phyloP scores from a whole-genome alignment of 2,797 vertebrate species.

The Manis crassicaudata region DNA sequence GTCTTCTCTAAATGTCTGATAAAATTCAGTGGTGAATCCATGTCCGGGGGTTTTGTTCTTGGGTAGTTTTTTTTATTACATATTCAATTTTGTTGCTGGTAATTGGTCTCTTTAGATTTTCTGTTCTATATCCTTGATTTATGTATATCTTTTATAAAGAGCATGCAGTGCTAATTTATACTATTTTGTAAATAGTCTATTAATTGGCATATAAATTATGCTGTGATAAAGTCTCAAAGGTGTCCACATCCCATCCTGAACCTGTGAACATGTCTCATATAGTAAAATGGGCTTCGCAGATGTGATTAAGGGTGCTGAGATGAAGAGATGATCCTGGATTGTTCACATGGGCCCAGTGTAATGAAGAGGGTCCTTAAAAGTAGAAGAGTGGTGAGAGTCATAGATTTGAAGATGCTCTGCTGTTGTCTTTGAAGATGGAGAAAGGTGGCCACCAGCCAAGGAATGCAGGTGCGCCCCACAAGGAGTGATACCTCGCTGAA shows the following conservation, averaged over 20 bases:
- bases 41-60: no score
- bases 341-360: not conserved
- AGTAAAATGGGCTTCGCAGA: not conserved
- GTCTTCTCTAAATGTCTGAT: no score
- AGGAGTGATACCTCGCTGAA: not conserved
- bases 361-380: not conserved
- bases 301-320: not conserved
- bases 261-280: not conserved
- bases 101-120: no score
- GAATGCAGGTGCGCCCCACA: not conserved
- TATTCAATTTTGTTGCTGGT: no score
- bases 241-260: not conserved
- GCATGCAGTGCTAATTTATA: not conserved
- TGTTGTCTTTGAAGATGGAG: not conserved
- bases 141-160: not conserved
- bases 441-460: not conserved
- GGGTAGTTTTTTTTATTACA: no score
- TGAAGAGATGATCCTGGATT: not conserved
- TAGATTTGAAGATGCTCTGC: not conserved
- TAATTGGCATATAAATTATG: not conserved
- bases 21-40: no score
- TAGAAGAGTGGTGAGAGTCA: not conserved
- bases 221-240: not conserved
- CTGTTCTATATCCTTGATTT: not conserved
- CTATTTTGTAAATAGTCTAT: not conserved